phyloP scores from a whole-genome alignment of 1,140 invertebrate genomes.

The Saxidomus purpurata region DNA sequence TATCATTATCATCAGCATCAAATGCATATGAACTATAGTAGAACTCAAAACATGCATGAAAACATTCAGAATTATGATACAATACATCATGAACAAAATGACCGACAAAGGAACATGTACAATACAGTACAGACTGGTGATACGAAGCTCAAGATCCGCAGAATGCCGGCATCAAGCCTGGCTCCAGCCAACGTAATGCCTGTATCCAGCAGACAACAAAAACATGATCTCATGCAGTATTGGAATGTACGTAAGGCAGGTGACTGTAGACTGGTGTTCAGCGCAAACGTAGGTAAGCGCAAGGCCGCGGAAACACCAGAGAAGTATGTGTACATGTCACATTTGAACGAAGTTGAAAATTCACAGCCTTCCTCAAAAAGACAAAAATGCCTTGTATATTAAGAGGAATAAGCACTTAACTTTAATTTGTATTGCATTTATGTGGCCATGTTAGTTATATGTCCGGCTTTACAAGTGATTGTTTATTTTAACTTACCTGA shows the following conservation, averaged over 20 bases:
- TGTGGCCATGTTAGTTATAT: no score
- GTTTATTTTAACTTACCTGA: no score
- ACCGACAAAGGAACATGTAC: background rate
- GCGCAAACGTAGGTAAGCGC: conserved; percentile 40
- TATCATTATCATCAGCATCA: background rate
- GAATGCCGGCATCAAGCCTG: background rate
- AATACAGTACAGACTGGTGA: conserved; percentile 49
- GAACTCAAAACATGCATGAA: background rate
- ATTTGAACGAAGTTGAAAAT: background rate
- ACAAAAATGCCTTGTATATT: conserved; percentile 61
- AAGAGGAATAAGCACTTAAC: no score
- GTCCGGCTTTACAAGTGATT: no score
- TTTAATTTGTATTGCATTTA: no score
- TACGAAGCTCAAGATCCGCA: conserved; percentile 31
- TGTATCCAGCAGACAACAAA: background rate
- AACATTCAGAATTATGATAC: background rate
- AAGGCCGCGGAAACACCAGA: conserved; percentile 44
- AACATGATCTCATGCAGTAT: conserved; percentile 42
- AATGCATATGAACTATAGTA: background rate
- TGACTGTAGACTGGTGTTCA: conserved; percentile 56
- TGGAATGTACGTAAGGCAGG: conserved; percentile 61
- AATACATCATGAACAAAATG: background rate
- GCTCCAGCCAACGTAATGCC: background rate
- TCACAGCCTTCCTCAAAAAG: conserved; percentile 32
- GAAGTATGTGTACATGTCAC: background rate